These are phyloP conservation scores for Monoplex corrugatus DNA, from an alignment of 2,888 invertebrate species.

Conservation along the genomic window DNA sequence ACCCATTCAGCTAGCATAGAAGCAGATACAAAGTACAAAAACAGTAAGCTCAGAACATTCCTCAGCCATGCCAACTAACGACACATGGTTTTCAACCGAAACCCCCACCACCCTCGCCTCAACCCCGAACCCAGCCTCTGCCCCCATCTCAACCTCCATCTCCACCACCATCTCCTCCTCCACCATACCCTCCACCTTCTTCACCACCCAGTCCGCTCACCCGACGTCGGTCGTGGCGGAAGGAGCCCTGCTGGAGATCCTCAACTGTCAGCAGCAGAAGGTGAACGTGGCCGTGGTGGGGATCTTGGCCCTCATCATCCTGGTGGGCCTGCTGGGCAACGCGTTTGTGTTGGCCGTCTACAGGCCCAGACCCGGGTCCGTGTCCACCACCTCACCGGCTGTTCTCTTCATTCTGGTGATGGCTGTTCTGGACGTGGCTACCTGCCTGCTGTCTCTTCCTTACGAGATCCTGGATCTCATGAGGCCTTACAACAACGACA, in stretches of 20 bases:
- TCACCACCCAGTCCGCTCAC: neutral
- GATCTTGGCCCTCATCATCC: conserved; percentile 32
- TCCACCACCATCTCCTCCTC: neutral
- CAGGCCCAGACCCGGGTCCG: neutral
- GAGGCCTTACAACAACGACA: conserved; percentile 43
- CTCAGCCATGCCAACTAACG: too few relatives aligned
- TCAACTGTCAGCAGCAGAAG: conserved; percentile 30
- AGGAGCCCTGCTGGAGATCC: neutral
- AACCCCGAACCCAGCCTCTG: neutral
- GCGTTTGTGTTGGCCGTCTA: conserved; percentile 35
- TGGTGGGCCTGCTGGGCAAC: conserved; percentile 45
- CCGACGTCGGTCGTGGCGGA: conserved; percentile 20
- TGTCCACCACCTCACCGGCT: conserved; percentile 7
- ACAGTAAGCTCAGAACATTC: too few relatives aligned
- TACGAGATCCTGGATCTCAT: conserved; percentile 47
- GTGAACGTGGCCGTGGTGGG: conserved; percentile 33
- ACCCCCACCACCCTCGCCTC: too few relatives aligned
- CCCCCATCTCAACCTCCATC: neutral
- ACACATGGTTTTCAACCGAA: too few relatives aligned
- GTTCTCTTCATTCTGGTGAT: conserved; percentile 46
- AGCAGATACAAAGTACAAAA: too few relatives aligned
- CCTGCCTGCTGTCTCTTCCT: conserved; percentile 35
- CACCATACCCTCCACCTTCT: neutral
- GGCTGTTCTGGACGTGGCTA: conserved; percentile 42
- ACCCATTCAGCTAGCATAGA: too few relatives aligned